phyloP scores from a whole-genome alignment of 2,797 vertebrate species.

The Mus caroli region DNA sequence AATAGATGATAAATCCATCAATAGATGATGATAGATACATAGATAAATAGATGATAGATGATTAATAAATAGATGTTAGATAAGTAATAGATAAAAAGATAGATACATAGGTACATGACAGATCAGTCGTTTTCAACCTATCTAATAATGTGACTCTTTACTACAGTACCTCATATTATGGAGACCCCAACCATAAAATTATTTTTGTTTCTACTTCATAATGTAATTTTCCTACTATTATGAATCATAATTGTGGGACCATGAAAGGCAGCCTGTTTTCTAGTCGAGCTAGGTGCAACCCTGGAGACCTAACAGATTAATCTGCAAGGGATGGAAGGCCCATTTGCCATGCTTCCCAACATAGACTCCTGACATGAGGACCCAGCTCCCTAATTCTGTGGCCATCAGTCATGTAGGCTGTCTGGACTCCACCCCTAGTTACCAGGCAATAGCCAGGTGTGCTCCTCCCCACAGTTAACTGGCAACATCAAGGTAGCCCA shows the following conservation, averaged over 20 bases:
- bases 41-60: neutral
- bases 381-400: too few species aligned
- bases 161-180: neutral
- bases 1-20: neutral
- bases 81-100: neutral
- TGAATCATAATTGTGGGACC: neutral
- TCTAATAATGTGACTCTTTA: neutral
- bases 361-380: too few species aligned
- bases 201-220: neutral
- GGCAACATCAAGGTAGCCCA: too few species aligned
- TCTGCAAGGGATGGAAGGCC: too few species aligned
- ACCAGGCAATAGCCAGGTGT: too few species aligned
- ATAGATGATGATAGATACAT: neutral
- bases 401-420: too few species aligned
- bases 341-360: too few species aligned
- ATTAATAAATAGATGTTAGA: neutral
- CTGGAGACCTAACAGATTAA: too few species aligned
- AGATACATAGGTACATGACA: neutral
- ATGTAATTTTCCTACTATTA: neutral
- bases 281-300: too few species aligned
- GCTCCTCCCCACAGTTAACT: too few species aligned
- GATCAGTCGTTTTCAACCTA: neutral
- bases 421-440: too few species aligned
- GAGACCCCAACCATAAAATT: neutral
- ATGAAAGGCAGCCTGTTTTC: too few species aligned